Evolutionary conservation across 2,888 invertebrate species (phyloP), one percentile per base, ranked within the genome.

Genomic region (Lagria hirta): DNA sequence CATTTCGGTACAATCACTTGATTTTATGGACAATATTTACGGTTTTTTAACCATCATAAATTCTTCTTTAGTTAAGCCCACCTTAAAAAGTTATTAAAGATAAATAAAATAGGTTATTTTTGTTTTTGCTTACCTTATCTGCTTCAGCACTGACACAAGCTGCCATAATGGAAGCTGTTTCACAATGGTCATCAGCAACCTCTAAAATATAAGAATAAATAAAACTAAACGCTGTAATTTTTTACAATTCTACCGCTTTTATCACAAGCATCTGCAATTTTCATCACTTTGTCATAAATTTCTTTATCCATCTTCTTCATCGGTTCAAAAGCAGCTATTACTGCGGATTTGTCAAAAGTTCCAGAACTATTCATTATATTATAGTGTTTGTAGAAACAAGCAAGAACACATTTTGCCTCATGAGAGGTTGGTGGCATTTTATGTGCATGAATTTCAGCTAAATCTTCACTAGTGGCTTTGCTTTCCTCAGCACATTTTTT

Each of bases 301-400:
- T 57, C 54, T 11, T 41, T 27, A 38, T 57, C 57, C 10, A 37
- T 40, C 13, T 42, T 42, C 23, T 54, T 55, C 5, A 57, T 4
- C 6, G 37, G 41, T n/a, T 48, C 41, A 21, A 57, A 18, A 6
- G 44, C 20, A 30, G 44, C 7, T 11, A 52, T 14, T 2, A 43
- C 34, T 7, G 46, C 49, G 10, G 48, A 50, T 13, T 28, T 23
- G 30, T 57, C 41, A 11, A 52, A 22, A 1, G 37, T 37, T 15
- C 37, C 37, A 37, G 12, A 6, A 14, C 6, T 13, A 34, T 10
- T 34, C 23, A 72, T 73, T 28, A 69, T 54, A 4, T 61, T 56
- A 4, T 66, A 54, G 50, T 67, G 65, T 46, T 68, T 65, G 56
- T 69, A 57, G 11, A 67, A 36, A 43, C 72, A 72, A 23, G 67